Percentiles rank a stretch among this genome's conserved stretches.
These are phyloP conservation scores for Caenorhabditis plicata DNA, from an alignment of 2,888 invertebrate species.

Conservation along the genomic window DNA sequence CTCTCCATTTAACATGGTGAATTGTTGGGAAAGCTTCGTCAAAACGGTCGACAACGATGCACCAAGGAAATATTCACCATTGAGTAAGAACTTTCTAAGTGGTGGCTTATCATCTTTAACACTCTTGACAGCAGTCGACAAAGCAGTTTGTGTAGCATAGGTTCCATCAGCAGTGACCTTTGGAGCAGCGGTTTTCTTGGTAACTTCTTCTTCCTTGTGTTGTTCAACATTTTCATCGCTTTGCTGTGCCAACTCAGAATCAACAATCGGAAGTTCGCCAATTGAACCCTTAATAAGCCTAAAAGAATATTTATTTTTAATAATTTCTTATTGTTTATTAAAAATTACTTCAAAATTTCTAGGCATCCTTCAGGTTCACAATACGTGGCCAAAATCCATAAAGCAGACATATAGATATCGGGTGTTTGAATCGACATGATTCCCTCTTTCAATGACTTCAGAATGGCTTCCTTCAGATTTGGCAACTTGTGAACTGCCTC, in stretches of 20 bases:
- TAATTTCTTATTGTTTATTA: neutral
- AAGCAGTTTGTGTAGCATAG: slow-evolving; percentile 96
- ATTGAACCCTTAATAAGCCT: slow-evolving; percentile 57
- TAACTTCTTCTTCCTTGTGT: slow-evolving; percentile 29
- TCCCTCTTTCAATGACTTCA: slow-evolving; percentile 77
- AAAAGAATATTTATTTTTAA: neutral
- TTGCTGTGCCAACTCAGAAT: slow-evolving; percentile 74
- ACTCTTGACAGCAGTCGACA: slow-evolving; percentile 67
- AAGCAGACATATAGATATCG: slow-evolving; percentile 85
- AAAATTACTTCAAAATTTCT: slow-evolving; percentile 41
- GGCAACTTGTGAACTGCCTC: slow-evolving; percentile 94
- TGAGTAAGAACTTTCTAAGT: slow-evolving; percentile 77
- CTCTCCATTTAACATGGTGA: slow-evolving; percentile 64
- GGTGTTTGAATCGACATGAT: slow-evolving; percentile 85
- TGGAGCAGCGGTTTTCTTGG: slow-evolving; percentile 20
- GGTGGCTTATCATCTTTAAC: slow-evolving; percentile 34
- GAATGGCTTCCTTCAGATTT: slow-evolving; percentile 75
- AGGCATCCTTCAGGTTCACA: slow-evolving; percentile 74
- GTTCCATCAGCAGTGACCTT: slow-evolving; percentile 95
- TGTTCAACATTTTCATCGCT: slow-evolving; percentile 70
- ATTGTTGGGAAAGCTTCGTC: slow-evolving; percentile 83
- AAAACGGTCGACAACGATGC: slow-evolving; percentile 87
- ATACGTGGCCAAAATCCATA: slow-evolving; percentile 98
- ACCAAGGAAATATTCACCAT: slow-evolving; percentile 93
- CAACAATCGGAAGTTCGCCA: slow-evolving; percentile 72